Conservation (phyloP, 2,888 invertebrate genomes). For the Lycaena phlaeas region DNA sequence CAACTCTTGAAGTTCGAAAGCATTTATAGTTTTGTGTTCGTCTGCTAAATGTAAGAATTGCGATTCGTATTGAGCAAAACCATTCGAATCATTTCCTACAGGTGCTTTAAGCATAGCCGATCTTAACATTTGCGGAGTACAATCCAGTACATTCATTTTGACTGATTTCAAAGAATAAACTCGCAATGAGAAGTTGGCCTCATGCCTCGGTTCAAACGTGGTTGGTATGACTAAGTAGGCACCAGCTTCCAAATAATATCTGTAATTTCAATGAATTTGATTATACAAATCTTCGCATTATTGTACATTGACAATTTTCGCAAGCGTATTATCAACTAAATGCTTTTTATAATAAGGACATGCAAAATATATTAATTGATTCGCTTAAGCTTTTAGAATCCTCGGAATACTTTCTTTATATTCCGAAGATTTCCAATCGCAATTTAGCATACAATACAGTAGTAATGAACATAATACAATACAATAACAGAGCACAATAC, state of each 20-base stretch:
- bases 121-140: slow-evolving; percentile 78
- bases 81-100: slow-evolving; percentile 77
- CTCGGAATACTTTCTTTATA: no score
- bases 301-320: no score
- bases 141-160: slow-evolving; percentile 82
- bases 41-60: slow-evolving; percentile 92
- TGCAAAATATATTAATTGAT: no score
- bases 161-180: slow-evolving; percentile 85
- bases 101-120: slow-evolving; percentile 85
- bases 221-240: slow-evolving; percentile 90
- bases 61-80: slow-evolving; percentile 89
- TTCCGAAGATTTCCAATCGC: no score
- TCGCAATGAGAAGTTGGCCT: slow-evolving; percentile 89
- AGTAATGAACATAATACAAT: no score
- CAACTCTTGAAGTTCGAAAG: slow-evolving; percentile 91
- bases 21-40: slow-evolving; percentile 91
- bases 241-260: slow-evolving; percentile 85
- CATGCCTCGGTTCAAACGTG: slow-evolving; percentile 92
- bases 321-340: no score
- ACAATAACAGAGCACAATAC: no score
- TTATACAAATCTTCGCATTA: no score
- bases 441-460: no score
- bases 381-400: no score
- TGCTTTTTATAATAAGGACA: no score
- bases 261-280: no score